Evolutionary conservation across 2,888 invertebrate species (phyloP), one percentile per base, ranked within the genome.

Genomic region (Sepioteuthis lessoniana): DNA sequence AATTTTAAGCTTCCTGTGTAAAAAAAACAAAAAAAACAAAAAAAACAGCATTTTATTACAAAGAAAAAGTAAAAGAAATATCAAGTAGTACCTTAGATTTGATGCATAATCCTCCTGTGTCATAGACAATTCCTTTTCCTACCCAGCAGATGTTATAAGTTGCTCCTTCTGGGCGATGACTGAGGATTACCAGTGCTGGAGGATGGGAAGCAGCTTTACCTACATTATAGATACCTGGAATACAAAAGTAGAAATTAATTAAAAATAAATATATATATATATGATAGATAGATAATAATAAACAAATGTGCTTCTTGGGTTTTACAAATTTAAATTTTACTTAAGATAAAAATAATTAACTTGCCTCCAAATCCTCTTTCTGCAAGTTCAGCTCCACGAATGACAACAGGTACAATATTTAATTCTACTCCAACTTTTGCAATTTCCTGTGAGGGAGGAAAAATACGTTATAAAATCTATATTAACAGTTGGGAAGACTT

Each of bases 61-160:
- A 55, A 55, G 25, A 2, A 7, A 42, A 28, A 92, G 46, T 28
- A 25, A 46, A 37, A 46, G 28, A 91, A 46, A 92, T 10, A 47
- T 1, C 25, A n/a, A 92, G 13, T 10, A 19, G 19, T 97, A 98
- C 98, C 98, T 98, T 98, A 90, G 98, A 98, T 97, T 99, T 99
- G 96, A 99, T 98, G 97, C 98, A 98, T 94, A 99, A 98, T 47
- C 99, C 99, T 96, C 99, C 99, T 95, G 99, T 99, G 97, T 99
- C 99, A 97, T 98, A 99, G 13, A 99, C 99, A 97, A 99, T 99
- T 94, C 99, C 99, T 97, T 99, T 99, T 94, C 99, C 99, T 91
- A 99, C 99, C 98, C 99, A 98, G 2, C 99, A 99, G 94, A 98
- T 98, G 1, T 98, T 98, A 95, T 97, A 97, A 21, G 97, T 97